Evolutionary conservation across 35 echinoderm and acorn worm species (phyloP), one percentile per base, ranked within the genome.

Genomic region (Strongylocentrotus purpuratus): DNA sequence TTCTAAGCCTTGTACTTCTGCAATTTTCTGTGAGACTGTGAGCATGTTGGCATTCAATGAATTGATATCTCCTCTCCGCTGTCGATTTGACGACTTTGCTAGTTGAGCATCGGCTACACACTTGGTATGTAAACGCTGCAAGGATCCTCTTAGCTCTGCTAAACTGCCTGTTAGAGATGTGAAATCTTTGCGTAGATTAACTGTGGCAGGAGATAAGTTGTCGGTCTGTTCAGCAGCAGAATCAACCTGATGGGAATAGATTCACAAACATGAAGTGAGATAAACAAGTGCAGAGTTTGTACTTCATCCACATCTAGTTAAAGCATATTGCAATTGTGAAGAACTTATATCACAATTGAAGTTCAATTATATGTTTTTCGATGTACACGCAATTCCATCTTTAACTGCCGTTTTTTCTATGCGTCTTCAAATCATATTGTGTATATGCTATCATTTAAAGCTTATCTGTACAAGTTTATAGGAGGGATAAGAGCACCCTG

Each of bases 71-170:
- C 91, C 91, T 28, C 91, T 33, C 46, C 31, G 48, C 31, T 93
- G 91, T 14, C 91, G 18, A 58, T 93, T 32, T 32, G 45, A 33
- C n/a, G 31, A 32, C 91, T 93, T 33, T 58, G 91, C 45, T 32
- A 46, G 91, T 33, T 93, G 46, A 46, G 46, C 91, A 31, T 93
- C 91, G 10, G 91, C 45, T 48, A 46, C 46, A 31, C 45, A 58
- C 48, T 93, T 93, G 91, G 46, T 31, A 31, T 93, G 91, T 31
- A 93, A 46, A 55, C 91, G 91, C 48, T 93, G 91, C 33, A 93
- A 33, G 46, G 91, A 93, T 31, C 46, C 91, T 32, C 48, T 47
- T 22, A 93, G 46, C 28, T 46, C 91, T 32, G 48, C 46, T 46
- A 93, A 58, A 32, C 31, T 46, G 31, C 46, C 91, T 20, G 91